Conservation (phyloP, 2,888 invertebrate species). For the Cosmia pyralina region DNA sequence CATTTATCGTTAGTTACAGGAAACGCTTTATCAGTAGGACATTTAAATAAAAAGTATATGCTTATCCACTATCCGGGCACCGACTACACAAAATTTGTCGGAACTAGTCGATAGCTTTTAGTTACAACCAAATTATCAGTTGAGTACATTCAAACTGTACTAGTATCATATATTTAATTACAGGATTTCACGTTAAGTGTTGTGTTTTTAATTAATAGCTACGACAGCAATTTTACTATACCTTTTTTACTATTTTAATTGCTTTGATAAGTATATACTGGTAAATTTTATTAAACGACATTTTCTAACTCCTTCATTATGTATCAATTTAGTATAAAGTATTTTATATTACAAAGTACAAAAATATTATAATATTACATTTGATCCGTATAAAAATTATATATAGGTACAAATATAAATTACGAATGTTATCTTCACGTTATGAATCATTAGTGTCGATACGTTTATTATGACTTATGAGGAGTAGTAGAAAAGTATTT, state of each 20-base stretch:
- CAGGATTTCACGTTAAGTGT: not conserved
- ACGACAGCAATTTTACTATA: not conserved
- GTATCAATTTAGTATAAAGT: not conserved
- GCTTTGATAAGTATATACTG: not conserved
- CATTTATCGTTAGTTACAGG: conserved; percentile 63
- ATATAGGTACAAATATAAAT: not conserved
- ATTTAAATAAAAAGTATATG: conserved; percentile 50
- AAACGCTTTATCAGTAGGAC: conserved; percentile 65
- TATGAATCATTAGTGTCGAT: not conserved
- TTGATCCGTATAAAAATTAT: not conserved
- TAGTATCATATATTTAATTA: not conserved
- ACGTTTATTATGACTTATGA: too few species aligned
- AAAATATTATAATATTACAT: too few species aligned
- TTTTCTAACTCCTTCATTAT: not conserved
- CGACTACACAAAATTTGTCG: conserved; percentile 52
- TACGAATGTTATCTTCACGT: not conserved
- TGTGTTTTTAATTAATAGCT: not conserved
- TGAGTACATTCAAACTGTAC: not conserved
- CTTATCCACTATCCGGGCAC: conserved; percentile 57
- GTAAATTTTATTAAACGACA: not conserved
- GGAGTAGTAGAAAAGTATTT: too few species aligned
- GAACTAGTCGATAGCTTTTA: conserved; percentile 29
- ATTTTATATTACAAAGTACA: too few species aligned
- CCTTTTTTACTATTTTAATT: not conserved
- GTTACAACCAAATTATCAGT: not conserved